A percentile compares a stretch with the other conserved stretches of the same genome.
These are phyloP conservation scores for Amphipoea lucens DNA, from an alignment of 2,888 invertebrate genomes.

Conservation along the genomic window DNA sequence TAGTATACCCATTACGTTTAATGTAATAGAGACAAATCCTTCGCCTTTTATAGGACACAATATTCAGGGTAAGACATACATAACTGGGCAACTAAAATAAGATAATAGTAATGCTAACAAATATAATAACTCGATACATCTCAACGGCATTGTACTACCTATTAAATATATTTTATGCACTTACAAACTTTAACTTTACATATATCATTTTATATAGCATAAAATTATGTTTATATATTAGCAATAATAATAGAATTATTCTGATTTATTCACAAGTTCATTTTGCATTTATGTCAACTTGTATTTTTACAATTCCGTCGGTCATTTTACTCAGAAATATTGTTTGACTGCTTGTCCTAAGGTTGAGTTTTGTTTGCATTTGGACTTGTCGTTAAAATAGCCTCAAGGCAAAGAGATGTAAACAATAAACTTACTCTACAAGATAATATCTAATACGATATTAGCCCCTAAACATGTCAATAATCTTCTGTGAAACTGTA, in stretches of 20 bases:
- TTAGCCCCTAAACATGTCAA: conserved; percentile 32
- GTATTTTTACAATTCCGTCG: not conserved
- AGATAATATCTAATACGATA: conserved; percentile 27
- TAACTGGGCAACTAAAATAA: conserved; percentile 35
- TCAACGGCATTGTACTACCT: conserved; percentile 76
- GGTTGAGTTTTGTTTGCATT: conserved; percentile 1
- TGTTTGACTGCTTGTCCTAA: not conserved
- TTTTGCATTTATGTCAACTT: not conserved
- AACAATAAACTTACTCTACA: conserved; percentile 17
- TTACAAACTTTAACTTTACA: conserved; percentile 80
- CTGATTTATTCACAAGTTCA: not conserved
- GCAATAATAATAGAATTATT: conserved; percentile 29
- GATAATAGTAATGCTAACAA: conserved; percentile 42
- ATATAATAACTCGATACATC: conserved; percentile 58
- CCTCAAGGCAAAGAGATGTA: conserved; percentile 9
- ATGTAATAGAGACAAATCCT: conserved; percentile 16
- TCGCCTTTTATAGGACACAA: not conserved
- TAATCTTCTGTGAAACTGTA: conserved; percentile 32
- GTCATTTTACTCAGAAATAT: not conserved
- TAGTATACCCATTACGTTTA: not conserved
- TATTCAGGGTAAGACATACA: conserved; percentile 10
- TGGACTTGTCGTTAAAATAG: conserved; percentile 9
- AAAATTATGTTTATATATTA: conserved; percentile 31
- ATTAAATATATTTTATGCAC: conserved; percentile 72
- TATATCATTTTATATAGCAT: conserved; percentile 57